Evolutionary conservation across 30 jellyfish, hydroid and myxozoan species (phyloP).

Genomic region (Aurelia aurita): DNA sequence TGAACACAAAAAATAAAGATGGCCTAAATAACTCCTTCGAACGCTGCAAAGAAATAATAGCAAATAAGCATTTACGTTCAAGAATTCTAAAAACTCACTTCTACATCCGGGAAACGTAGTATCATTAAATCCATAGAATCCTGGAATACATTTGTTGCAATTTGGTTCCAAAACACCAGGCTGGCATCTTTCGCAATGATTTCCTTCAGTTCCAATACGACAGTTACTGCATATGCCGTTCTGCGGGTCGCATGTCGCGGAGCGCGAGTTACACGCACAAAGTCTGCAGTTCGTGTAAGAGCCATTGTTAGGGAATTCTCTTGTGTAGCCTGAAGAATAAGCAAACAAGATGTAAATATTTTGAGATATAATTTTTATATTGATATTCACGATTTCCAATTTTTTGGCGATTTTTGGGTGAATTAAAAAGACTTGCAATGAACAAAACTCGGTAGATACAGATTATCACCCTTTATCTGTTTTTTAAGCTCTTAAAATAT

Average conservation of each 20-base stretch:
- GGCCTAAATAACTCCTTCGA: too few species aligned
- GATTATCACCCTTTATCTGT: too few species aligned
- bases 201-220: conserved; percentile 77
- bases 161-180: conserved; percentile 79
- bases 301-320: conserved; percentile 51
- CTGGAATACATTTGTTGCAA: conserved; percentile 74
- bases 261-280: conserved; percentile 83
- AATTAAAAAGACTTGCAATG: too few species aligned
- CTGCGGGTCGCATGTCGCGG: conserved; percentile 75
- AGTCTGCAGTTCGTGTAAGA: conserved; percentile 63
- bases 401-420: too few species aligned
- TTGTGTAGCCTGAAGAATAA: conserved; percentile 67
- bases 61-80: not conserved
- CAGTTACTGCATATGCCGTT: conserved; percentile 80
- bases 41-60: too few species aligned
- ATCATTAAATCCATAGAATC: conserved; percentile 73
- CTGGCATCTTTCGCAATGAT: conserved; percentile 80
- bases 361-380: too few species aligned
- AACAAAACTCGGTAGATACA: too few species aligned
- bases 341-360: too few species aligned
- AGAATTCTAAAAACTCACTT: conserved; percentile 26
- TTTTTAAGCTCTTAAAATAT: too few species aligned
- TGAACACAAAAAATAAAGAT: too few species aligned
- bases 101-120: conserved; percentile 72
- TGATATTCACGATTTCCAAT: too few species aligned